A percentile compares a stretch with the other conserved stretches of the same genome.
Conservation (phyloP, 2,113 vertebrate genomes). For the Verasper variegatus region DNA sequence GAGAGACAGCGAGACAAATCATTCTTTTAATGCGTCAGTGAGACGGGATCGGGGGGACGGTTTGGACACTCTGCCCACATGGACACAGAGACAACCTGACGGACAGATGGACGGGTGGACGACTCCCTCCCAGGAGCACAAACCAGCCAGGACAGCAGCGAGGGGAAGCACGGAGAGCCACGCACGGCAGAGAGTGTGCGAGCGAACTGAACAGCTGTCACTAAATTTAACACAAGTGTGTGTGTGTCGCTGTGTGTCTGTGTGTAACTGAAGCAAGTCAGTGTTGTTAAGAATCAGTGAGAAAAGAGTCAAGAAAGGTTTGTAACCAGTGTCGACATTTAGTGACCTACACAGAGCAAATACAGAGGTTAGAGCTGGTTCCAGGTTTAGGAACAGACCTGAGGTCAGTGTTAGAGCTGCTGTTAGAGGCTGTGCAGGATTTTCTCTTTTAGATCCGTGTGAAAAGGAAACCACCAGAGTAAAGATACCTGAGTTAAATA, state of each 20-base stretch:
- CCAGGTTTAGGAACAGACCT: background rate
- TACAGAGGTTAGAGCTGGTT: background rate
- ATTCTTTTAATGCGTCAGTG: conserved; percentile 4
- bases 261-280: too few species aligned
- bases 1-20: conserved; percentile 7
- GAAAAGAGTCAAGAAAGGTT: too few species aligned
- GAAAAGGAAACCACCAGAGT: too few species aligned
- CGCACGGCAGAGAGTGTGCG: too few species aligned
- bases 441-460: conserved; percentile 27
- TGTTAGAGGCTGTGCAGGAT: conserved; percentile 23
- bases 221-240: background rate
- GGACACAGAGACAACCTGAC: conserved; percentile 44
- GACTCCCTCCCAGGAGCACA: conserved; percentile 75
- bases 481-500: too few species aligned
- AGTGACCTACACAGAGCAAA: too few species aligned
- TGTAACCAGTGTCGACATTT: too few species aligned
- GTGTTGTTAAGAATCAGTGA: too few species aligned
- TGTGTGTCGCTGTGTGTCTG: too few species aligned
- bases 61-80: conserved; percentile 25
- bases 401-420: too few species aligned
- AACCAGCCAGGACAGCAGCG: conserved; percentile 75
- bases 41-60: background rate
- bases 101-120: conserved; percentile 53
- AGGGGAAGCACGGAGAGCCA: background rate
- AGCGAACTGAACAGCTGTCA: too few species aligned